Evolutionary conservation across 2,888 invertebrate genomes (phyloP).

Genomic region (Philopedon plagiatum): DNA sequence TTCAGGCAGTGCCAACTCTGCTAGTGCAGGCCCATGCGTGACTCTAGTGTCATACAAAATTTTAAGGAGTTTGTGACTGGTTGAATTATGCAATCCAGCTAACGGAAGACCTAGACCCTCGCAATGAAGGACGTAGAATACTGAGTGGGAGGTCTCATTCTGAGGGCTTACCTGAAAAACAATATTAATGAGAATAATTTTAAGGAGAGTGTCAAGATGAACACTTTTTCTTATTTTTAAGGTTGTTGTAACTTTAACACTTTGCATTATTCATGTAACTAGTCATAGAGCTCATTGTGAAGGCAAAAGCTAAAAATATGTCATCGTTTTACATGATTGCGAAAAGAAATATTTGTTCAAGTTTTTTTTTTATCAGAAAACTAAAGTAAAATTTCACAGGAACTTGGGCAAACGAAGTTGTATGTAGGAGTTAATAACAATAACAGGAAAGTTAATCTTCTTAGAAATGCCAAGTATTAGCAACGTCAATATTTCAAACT

Average conservation of each 20-base stretch:
- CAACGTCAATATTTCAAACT: neutral
- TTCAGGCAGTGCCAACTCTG: constrained; percentile 86
- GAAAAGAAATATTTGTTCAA: too few relatives aligned
- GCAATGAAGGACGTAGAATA: constrained; percentile 86
- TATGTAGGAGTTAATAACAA: neutral
- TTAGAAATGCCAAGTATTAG: constrained; percentile 3
- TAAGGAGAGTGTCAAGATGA: too few relatives aligned
- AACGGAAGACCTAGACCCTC: constrained; percentile 93
- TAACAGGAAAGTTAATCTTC: neutral
- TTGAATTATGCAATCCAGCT: constrained; percentile 83
- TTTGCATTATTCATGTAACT: too few relatives aligned
- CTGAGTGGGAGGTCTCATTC: constrained; percentile 58
- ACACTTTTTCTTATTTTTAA: too few relatives aligned
- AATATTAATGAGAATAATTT: neutral
- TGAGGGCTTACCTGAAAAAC: constrained; percentile 64
- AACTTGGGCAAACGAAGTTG: too few relatives aligned
- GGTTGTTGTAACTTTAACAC: too few relatives aligned
- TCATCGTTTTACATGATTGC: too few relatives aligned
- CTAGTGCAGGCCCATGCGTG: constrained; percentile 78
- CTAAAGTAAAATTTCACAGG: too few relatives aligned
- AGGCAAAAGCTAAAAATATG: too few relatives aligned
- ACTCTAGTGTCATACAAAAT: constrained; percentile 48
- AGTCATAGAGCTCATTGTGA: too few relatives aligned
- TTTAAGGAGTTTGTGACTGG: constrained; percentile 82
- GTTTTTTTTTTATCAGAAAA: too few relatives aligned